These are phyloP conservation scores for Pachydiplax longipennis DNA, from an alignment of 2,888 invertebrate species.

Conservation along the genomic window DNA sequence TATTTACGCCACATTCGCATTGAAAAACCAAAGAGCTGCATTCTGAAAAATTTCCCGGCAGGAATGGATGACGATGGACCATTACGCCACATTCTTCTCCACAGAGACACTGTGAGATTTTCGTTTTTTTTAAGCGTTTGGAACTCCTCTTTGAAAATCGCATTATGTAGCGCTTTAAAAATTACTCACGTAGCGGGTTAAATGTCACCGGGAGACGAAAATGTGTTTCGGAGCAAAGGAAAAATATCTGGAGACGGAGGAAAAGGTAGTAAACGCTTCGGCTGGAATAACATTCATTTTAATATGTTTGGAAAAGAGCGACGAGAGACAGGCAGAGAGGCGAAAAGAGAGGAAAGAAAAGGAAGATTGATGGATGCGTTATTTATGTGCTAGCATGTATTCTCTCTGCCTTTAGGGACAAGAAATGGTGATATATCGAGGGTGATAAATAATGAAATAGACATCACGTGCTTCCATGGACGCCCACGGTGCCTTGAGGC, in stretches of 20 bases:
- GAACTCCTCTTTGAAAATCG: background rate
- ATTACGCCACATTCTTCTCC: too few species aligned
- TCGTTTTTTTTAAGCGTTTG: too few species aligned
- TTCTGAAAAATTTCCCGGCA: too few species aligned
- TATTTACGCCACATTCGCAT: too few species aligned
- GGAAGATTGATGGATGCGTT: background rate
- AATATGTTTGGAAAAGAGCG: background rate
- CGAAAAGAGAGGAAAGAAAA: background rate
- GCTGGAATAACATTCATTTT: background rate
- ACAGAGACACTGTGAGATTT: too few species aligned
- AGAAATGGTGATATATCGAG: background rate
- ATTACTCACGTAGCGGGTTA: too few species aligned
- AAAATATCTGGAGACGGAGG: background rate
- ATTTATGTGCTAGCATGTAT: background rate
- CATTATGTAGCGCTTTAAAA: too few species aligned
- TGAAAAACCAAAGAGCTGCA: too few species aligned
- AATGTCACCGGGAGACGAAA: background rate
- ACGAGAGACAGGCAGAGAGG: background rate
- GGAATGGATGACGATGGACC: too few species aligned
- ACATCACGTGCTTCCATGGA: too few species aligned
- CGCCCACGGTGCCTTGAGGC: background rate
- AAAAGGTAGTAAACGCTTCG: background rate
- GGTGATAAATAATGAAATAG: background rate
- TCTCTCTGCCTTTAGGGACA: background rate
- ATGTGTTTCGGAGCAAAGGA: background rate